phyloP scores from a whole-genome alignment of 2,888 invertebrate genomes.

The Hybos culiciformis region DNA sequence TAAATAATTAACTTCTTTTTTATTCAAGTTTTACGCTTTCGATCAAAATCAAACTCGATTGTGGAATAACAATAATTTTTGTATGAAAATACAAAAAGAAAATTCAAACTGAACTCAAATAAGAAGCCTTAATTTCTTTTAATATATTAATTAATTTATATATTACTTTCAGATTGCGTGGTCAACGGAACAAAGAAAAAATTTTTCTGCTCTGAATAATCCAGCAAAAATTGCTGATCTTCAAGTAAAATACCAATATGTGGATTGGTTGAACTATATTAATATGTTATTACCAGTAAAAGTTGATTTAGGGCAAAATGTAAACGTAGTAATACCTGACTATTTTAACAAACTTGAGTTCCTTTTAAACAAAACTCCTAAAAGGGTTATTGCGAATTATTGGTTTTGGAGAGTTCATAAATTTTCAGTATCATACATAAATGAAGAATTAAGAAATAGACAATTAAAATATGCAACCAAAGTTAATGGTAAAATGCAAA shows the following conservation, averaged over 20 bases:
- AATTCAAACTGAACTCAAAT: too few relatives aligned
- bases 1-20: too few relatives aligned
- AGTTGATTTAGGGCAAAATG: slow-evolving; percentile 49
- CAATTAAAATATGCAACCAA: slow-evolving; percentile 63
- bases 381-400: slow-evolving; percentile 63
- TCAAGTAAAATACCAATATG: slow-evolving; percentile 48
- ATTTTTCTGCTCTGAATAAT: slow-evolving; percentile 79
- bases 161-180: slow-evolving; percentile 50
- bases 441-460: slow-evolving; percentile 53
- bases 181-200: slow-evolving; percentile 70
- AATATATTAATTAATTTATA: not conserved
- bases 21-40: too few relatives aligned
- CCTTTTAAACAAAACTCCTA: slow-evolving; percentile 39
- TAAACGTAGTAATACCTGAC: slow-evolving; percentile 67
- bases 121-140: not conserved
- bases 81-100: too few relatives aligned
- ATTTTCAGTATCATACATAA: slow-evolving; percentile 60
- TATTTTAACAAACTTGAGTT: slow-evolving; percentile 55
- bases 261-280: slow-evolving; percentile 47
- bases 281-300: slow-evolving; percentile 52
- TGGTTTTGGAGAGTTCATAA: slow-evolving; percentile 74
- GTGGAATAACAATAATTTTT: too few relatives aligned
- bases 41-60: too few relatives aligned
- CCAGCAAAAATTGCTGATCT: slow-evolving; percentile 66
- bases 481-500: slow-evolving; percentile 60